Evolutionary conservation across 1,140 invertebrate genomes (phyloP).

Genomic region (Drosophila paulistorum): DNA sequence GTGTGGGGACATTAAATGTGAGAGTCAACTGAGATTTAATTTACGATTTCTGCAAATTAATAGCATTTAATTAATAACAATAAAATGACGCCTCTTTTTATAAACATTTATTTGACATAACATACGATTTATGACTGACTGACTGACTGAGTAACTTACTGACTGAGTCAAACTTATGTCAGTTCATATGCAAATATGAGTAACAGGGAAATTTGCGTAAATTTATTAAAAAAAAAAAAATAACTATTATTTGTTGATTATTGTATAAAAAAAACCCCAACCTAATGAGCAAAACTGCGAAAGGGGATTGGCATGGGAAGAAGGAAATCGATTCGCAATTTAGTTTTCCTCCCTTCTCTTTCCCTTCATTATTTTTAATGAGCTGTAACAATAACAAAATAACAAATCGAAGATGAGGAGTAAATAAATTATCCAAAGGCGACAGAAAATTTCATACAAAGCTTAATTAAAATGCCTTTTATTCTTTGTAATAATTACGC

Average conservation of each 20-base stretch:
- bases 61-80: slow-evolving; percentile 82
- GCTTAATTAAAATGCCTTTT: slow-evolving; percentile 42
- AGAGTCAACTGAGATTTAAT: slow-evolving; percentile 68
- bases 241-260: slow-evolving; percentile 1
- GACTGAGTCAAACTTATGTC: slow-evolving; percentile 3
- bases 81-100: slow-evolving; percentile 79
- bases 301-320: neutral
- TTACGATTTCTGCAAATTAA: slow-evolving; percentile 82
- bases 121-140: slow-evolving; percentile 61
- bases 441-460: slow-evolving; percentile 16
- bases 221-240: neutral
- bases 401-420: slow-evolving; percentile 6
- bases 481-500: slow-evolving; percentile 21
- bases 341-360: neutral
- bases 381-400: slow-evolving; percentile 27
- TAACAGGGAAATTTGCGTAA: slow-evolving; percentile 3
- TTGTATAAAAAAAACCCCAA: neutral
- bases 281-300: neutral
- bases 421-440: slow-evolving; percentile 8
- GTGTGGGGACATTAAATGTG: slow-evolving; percentile 65
- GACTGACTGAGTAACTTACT: neutral
- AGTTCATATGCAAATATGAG: slow-evolving; percentile 6
- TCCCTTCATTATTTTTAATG: slow-evolving; percentile 1
- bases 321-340: neutral
- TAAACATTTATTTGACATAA: slow-evolving; percentile 74